These are phyloP conservation scores for Chelonus formosanus DNA, from an alignment of 2,888 invertebrate species.

Conservation along the genomic window DNA sequence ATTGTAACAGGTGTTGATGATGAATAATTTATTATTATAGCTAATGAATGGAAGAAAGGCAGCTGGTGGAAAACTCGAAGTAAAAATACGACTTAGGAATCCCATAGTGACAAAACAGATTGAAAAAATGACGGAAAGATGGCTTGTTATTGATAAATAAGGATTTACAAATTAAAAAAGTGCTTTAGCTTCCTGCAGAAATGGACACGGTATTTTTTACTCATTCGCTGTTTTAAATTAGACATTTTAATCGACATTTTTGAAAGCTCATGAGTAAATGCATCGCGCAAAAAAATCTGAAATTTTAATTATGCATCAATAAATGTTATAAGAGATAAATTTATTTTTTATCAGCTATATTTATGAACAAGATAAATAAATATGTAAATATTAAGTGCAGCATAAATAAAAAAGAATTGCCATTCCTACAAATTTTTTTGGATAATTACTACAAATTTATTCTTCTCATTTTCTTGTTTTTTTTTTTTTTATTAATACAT, in stretches of 20 bases:
- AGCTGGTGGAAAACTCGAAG: conserved; percentile 89
- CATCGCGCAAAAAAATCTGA: not conserved
- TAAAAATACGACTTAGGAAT: conserved; percentile 86
- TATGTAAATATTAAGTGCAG: conserved; percentile 13
- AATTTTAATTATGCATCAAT: not conserved
- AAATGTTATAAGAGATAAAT: conserved; percentile 10
- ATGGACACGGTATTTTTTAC: not conserved
- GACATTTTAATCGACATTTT: not conserved
- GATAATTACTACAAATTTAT: not conserved
- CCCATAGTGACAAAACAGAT: conserved; percentile 90
- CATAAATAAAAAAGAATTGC: no score
- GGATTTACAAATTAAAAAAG: no score
- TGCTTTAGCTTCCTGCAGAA: no score
- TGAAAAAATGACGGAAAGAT: conserved; percentile 88
- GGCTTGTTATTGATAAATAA: conserved; percentile 84
- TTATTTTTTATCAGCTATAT: conserved; percentile 20
- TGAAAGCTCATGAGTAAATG: conserved; percentile 5
- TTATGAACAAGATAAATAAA: conserved; percentile 3
- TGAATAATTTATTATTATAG: conserved; percentile 66
- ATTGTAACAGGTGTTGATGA: no score
- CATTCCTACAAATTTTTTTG: no score
- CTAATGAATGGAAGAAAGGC: conserved; percentile 89
- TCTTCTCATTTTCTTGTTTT: not conserved
- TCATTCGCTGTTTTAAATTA: not conserved
- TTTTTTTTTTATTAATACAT: not conserved